These are phyloP conservation scores for Bolinopsis microptera DNA, from an alignment of 37 sponge, comb jelly and placozoan species.

Conservation along the genomic window DNA sequence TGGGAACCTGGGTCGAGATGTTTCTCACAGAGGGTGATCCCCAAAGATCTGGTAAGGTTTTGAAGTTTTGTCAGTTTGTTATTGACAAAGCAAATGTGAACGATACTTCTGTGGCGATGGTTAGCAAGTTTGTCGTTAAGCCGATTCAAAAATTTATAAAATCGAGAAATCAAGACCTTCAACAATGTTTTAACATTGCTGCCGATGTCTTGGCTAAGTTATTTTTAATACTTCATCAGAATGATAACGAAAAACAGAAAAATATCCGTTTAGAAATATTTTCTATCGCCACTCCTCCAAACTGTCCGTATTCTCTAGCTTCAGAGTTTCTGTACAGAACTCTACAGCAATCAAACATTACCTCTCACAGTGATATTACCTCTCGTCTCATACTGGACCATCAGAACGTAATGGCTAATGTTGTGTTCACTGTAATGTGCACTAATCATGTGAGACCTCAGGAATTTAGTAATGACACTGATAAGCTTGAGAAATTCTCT, in stretches of 20 bases:
- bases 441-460: neutral
- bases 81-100: neutral
- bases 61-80: neutral
- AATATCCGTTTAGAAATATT: neutral
- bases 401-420: neutral
- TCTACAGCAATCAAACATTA: neutral
- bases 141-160: neutral
- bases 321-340: neutral
- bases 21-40: neutral
- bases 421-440: neutral
- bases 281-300: neutral
- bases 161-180: neutral
- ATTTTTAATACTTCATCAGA: neutral
- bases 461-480: neutral
- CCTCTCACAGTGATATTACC: too few relatives aligned
- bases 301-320: neutral
- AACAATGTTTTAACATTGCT: neutral
- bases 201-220: neutral
- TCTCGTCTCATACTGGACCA: neutral
- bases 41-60: neutral
- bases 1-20: slow-evolving; percentile 37
- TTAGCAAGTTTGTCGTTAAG: neutral
- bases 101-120: neutral
- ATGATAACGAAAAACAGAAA: neutral
- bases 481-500: neutral